These are phyloP conservation scores for Entelurus aequoreus DNA, from an alignment of 2,113 vertebrate genomes.

Conservation along the genomic window DNA sequence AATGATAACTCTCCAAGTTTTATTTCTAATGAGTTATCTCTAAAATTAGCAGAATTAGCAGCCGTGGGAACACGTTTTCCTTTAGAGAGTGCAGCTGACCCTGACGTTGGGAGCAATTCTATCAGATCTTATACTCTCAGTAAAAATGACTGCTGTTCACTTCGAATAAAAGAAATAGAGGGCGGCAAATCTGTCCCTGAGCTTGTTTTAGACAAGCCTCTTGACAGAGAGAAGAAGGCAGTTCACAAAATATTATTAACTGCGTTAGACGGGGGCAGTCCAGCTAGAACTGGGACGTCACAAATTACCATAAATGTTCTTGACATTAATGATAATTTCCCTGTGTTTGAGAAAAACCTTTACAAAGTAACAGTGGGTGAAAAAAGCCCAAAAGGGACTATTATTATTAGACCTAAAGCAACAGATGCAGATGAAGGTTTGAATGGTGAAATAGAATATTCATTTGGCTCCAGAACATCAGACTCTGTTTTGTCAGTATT, in stretches of 20 bases:
- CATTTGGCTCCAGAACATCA: conserved; percentile 48
- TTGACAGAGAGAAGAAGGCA: no score
- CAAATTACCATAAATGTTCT: conserved; percentile 74
- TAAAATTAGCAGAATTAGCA: conserved; percentile 56
- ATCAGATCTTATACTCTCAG: conserved; percentile 54
- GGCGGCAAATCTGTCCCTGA: no score
- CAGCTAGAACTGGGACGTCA: conserved; percentile 75
- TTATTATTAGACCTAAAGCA: conserved; percentile 72
- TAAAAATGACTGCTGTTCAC: conserved; percentile 37
- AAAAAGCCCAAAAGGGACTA: conserved; percentile 57
- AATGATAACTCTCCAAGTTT: conserved; percentile 78
- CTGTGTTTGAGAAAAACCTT: conserved; percentile 71
- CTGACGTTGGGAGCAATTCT: conserved; percentile 61
- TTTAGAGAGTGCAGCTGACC: conserved; percentile 57
- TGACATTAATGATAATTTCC: conserved; percentile 85
- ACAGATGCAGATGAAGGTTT: conserved; percentile 66
- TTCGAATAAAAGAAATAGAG: no score
- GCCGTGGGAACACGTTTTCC: conserved; percentile 54
- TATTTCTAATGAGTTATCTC: conserved; percentile 13
- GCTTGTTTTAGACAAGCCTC: no score
- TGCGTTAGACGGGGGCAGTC: conserved; percentile 81
- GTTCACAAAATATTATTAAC: conserved; percentile 52
- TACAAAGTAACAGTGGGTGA: conserved; percentile 78
- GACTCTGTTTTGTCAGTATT: conserved; percentile 43
- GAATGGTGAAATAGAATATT: conserved; percentile 60